Base-by-base conservation (phyloP, 2,888 invertebrate genomes). In the Drosophila niveifrons region DNA sequence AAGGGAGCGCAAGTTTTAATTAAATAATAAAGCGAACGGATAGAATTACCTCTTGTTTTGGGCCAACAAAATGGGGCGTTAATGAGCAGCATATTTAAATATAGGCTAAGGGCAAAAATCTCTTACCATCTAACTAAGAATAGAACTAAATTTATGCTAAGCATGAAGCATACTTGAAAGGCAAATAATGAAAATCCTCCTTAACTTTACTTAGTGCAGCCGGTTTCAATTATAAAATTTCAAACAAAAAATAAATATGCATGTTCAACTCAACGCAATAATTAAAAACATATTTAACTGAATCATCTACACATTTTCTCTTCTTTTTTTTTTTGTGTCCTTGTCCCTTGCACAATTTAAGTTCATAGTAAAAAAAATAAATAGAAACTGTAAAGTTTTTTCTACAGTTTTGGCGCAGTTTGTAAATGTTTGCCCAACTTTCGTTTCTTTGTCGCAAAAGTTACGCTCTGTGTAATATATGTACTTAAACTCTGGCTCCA, bases 361-460 rank as follows among this genome's bases (percentile, higher is more conserved):
- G 7, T 41, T 13, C 8, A 41, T 13, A 39, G 36, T 18, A 52
- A 23, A 13, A 50, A 15, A 11, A 34, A 43, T 55, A 15, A 10
- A 47, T 34, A 23, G 23, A 56, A 17, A 13, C 2, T 15, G 15
- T 28, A 56, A 1, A n/a, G 34, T 36, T 62, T 34, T 18, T 44
- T 23, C 58, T 28, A 50, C 44, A 58, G 59, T 58, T 65, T 13
- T 50, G n/a, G n/a, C 18, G 44, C 28, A 58, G 59, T 58, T 58
- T 3, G 31, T 43, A 58, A 34, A 43, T 64, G 58, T 64, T 64
- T 31, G 58, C 41, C 18, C 46, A 46, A 59, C 39, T 59, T 53
- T 50, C 23, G 23, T 10, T 34, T 43, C 18, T 41, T 28, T 41
- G 17, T 17, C 10, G 13, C 8, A 36, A 66, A 66, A 66, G 41